Percentiles rank a stretch among this genome's conserved stretches.
Conservation (phyloP, 2,113 vertebrate species). For the Alaudala cheleensis region DNA sequence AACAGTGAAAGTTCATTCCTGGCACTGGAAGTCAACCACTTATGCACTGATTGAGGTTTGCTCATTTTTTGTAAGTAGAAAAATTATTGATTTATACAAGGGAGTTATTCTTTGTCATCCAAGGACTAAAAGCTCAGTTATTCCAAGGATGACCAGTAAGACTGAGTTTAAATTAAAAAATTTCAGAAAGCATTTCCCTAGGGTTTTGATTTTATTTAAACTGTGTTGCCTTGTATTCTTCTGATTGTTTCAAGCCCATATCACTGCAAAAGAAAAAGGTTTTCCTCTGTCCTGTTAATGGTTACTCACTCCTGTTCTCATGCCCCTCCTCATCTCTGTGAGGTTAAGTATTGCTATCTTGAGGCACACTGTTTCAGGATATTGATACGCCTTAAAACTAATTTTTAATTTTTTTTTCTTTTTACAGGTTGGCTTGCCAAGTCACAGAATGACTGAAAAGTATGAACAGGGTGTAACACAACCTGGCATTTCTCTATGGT, state of each 20-base stretch:
- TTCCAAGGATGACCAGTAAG: neutral
- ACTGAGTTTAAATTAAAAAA: neutral
- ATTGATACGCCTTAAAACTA: neutral
- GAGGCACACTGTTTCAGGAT: neutral
- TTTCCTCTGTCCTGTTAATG: neutral
- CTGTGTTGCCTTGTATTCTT: neutral
- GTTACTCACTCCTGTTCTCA: neutral
- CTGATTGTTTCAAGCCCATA: neutral
- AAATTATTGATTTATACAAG: neutral
- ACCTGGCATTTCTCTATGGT: neutral
- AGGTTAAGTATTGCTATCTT: neutral
- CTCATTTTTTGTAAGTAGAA: neutral
- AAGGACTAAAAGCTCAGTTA: neutral
- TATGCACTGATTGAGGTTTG: neutral
- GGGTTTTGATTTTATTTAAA: neutral
- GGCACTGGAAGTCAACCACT: neutral
- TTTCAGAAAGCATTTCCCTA: neutral
- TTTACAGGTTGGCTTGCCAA: neutral
- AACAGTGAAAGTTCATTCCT: neutral
- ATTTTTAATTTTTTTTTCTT: no score
- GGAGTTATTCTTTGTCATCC: fast-evolving
- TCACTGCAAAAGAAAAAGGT: neutral
- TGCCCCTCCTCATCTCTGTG: neutral
- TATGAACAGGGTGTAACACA: neutral
- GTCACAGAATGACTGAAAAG: neutral